Base-by-base conservation (phyloP, 53 echinoderm and acorn worm species). In the Paelopatides confundens region DNA sequence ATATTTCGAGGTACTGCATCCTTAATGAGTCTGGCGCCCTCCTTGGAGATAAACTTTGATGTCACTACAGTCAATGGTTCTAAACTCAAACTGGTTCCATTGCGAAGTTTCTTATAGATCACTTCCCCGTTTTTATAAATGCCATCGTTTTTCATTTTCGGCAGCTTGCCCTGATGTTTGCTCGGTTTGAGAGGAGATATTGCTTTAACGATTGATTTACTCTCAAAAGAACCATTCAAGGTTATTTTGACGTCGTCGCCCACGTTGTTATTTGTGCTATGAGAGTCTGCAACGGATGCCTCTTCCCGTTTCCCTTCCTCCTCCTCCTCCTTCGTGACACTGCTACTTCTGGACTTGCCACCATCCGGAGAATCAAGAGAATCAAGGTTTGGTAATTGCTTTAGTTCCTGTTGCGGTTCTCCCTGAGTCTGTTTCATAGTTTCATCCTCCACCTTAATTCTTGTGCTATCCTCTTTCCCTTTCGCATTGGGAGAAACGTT, bases 101-200 rank as follows among this genome's bases (percentile, higher is more conserved):
- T 79, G 26, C 79, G 49, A 9, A 79, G 79, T 53, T 79, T 79
- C 54, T 79, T 79, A 31, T 47, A 24, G 12, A 52, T 11, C 5
- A 53, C 52, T 53, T 79, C 52, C 21, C 79, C 79, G 52, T 79
- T 79, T 33, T 32, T 50, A 15, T 79, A 79, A 17, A 79, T 79
- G 51, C 33, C 53, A 21, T 53, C 79, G 28, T 48, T 79, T 33
- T 79, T 79, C 15, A 52, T 13, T 7, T 79, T 79, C 3, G 52
- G 10, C 12, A 26, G 15, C 43, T 52, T 79, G 29, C 14, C 33
- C 17, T 30, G 79, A 7, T 31, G 43, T 21, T 53, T 51, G 31
- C 49, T 28, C 24, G 24, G 51, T 28, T 29, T 50, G 2, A 51
- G 50, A 26, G 51, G 4, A 5, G 74, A 43, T 35, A 46, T 40